Evolutionary conservation across 2,113 vertebrate genomes (phyloP), one percentile per base, ranked within the genome.

Genomic region (Aythya baeri): DNA sequence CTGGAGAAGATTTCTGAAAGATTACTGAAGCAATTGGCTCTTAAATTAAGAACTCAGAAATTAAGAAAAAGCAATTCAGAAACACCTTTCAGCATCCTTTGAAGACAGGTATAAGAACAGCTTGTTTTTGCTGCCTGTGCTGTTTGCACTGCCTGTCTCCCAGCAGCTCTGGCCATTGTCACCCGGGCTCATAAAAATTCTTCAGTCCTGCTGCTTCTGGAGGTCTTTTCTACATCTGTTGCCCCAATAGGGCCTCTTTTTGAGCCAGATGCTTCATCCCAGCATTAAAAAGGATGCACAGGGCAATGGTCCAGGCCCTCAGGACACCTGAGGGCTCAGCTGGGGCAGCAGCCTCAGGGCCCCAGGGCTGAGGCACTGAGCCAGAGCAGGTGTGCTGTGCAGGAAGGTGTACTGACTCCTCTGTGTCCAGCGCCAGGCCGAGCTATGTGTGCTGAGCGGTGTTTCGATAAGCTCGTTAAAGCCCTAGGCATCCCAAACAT

Each of bases 301-400:
- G 15, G 38, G 32, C 32, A 85, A 23, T 58, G 3, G 0, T 7
- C 26, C 61, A 71, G 41, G 36, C 58, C 52, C 88, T 86, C 38
- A 49, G 75, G 27, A 21, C 21, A 54, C 11, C 38, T 41, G 65
- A 81, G 34, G 44, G 12, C 41, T 86, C 5, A 1, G 4, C 14
- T 86, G 50, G 44, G 46, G n/a, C n/a, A 32, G 32, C 3, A 2
- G n/a, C 41, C 41, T 41, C 41, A 41, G 41, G 62, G 11, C 13
- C 38, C 2, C 4, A 59, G 43, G 49, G 10, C 32, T 18, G 57
- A 14, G 27, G 52, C 27, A 49, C 10, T 11, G 26, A 80, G 38
- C 5, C 67, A 57, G 32, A 41, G 15, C 3, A 9, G 0, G 0
- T 0, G 0, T 20, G 25, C 70, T 49, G 38, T 23, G 36, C n/a